Conservation (phyloP, 2,113 vertebrate species). For the Panthera leo region DNA sequence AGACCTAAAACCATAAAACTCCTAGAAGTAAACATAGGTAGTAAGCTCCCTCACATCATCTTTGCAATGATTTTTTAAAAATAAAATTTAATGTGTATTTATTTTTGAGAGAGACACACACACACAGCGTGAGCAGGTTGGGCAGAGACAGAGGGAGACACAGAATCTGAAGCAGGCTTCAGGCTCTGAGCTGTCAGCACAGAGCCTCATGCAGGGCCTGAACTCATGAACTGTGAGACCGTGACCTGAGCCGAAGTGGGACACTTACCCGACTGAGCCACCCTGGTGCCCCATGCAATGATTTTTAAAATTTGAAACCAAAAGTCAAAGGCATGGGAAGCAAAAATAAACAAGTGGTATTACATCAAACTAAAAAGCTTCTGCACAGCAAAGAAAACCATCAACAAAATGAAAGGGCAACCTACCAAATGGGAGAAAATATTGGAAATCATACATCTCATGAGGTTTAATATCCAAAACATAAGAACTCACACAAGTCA, state of each 20-base stretch:
- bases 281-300: neutral
- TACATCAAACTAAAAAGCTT: neutral
- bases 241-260: too few species aligned
- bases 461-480: neutral
- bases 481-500: neutral
- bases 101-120: too few species aligned
- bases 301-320: neutral
- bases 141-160: too few species aligned
- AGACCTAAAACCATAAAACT: neutral
- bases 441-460: neutral
- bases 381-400: neutral
- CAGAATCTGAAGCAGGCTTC: too few species aligned
- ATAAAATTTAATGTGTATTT: too few species aligned
- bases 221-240: too few species aligned
- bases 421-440: neutral
- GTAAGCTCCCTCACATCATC: neutral
- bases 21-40: neutral
- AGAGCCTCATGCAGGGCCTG: too few species aligned
- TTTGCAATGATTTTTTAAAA: neutral
- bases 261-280: too few species aligned
- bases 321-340: neutral
- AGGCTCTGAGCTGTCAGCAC: too few species aligned
- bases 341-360: neutral
- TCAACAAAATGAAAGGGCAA: neutral
- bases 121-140: too few species aligned